Evolutionary conservation across 2,797 vertebrate species (phyloP).

Genomic region (Hafferia zeledoni): DNA sequence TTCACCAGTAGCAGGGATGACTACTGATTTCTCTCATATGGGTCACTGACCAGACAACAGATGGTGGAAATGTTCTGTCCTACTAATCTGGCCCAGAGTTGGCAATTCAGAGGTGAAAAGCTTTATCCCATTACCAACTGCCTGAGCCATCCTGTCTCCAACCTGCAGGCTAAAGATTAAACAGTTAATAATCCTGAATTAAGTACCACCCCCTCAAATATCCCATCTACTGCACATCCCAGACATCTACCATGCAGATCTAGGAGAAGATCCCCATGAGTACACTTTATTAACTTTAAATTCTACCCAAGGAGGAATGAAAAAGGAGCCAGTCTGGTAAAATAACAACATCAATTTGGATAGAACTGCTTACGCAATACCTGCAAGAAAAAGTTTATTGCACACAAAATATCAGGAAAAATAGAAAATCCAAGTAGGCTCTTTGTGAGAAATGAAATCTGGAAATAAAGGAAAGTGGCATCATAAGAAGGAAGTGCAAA

Average conservation of each 20-base stretch:
- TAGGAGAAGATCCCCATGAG: not conserved
- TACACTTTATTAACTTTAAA: not conserved
- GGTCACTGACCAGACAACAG: conserved; percentile 61
- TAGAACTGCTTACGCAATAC: not conserved
- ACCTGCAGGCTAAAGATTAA: conserved; percentile 27
- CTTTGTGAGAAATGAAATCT: not conserved
- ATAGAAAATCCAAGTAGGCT: not conserved
- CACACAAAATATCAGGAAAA: not conserved
- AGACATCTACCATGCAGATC: not conserved
- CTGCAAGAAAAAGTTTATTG: not conserved
- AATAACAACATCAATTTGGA: not conserved
- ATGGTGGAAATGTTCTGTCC: conserved; percentile 54
- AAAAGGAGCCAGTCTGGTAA: not conserved
- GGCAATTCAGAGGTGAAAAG: conserved; percentile 45
- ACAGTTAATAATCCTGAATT: conserved; percentile 19
- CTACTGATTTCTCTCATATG: conserved; percentile 8
- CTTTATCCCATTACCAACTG: conserved; percentile 63
- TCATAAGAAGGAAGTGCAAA: not conserved
- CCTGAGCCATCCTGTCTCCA: conserved; percentile 45
- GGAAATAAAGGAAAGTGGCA: not conserved
- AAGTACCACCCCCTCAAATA: not conserved
- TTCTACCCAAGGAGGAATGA: not conserved
- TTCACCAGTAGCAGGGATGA: not conserved
- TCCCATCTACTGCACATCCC: not conserved
- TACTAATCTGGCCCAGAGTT: conserved; percentile 46